These are phyloP conservation scores for Synchiropus splendidus DNA, from an alignment of 2,113 vertebrate species.

Conservation along the genomic window DNA sequence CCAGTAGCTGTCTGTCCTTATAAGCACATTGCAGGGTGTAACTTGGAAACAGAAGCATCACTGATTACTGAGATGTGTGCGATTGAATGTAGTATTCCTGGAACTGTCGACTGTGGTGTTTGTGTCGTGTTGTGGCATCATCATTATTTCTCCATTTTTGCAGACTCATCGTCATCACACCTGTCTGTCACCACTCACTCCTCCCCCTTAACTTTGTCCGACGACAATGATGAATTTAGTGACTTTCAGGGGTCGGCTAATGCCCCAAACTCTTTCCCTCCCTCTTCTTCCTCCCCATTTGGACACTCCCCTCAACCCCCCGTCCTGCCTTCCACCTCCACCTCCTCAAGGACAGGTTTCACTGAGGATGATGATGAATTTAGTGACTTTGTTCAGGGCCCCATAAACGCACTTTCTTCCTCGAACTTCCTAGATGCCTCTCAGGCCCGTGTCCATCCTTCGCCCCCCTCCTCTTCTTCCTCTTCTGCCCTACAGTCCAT, in stretches of 20 bases:
- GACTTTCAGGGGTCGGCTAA: constrained; percentile 89
- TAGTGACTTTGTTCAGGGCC: constrained; percentile 95
- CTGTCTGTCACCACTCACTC: constrained; percentile 76
- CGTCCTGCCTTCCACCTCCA: constrained; percentile 53
- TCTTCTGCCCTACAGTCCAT: constrained; percentile 40
- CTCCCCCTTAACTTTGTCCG: constrained; percentile 73
- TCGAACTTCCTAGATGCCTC: constrained; percentile 55
- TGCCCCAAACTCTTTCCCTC: constrained; percentile 52
- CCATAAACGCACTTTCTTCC: constrained; percentile 66
- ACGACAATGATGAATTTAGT: constrained; percentile 89
- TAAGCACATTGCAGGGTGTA: too few species aligned
- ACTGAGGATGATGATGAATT: constrained; percentile 79
- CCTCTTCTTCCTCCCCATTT: constrained; percentile 52
- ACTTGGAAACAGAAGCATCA: too few species aligned
- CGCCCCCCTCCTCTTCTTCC: constrained; percentile 44
- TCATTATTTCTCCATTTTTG: constrained; percentile 78
- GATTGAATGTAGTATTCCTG: too few species aligned
- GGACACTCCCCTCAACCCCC: constrained; percentile 36
- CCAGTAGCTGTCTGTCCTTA: too few species aligned
- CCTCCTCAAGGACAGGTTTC: constrained; percentile 62
- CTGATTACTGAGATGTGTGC: too few species aligned
- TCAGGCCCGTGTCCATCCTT: constrained; percentile 30
- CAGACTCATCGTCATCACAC: constrained; percentile 92
- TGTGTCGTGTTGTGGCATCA: constrained; percentile 49
- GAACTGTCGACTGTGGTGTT: too few species aligned